Percentiles rank a stretch among this genome's conserved stretches.
phyloP scores from a whole-genome alignment of 2,113 vertebrate species.

The Laticauda laticaudata region DNA sequence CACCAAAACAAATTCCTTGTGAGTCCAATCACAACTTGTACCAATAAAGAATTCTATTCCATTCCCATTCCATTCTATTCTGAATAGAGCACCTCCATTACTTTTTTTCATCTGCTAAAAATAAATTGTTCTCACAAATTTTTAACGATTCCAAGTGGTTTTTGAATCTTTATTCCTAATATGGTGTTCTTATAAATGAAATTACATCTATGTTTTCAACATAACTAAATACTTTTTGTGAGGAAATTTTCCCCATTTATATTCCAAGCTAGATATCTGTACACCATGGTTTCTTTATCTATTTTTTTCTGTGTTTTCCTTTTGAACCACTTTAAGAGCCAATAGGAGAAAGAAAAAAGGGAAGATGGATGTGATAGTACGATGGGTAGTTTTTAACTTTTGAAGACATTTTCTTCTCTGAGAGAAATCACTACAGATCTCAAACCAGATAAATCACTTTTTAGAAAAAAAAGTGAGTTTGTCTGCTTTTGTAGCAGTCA shows the following conservation, averaged over 20 bases:
- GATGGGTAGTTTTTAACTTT: neutral
- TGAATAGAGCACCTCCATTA: neutral
- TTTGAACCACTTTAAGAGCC: neutral
- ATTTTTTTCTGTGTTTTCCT: neutral
- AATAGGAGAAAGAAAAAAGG: neutral
- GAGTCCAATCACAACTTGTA: no score
- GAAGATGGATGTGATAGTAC: neutral
- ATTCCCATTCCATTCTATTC: no score
- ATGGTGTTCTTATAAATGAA: neutral
- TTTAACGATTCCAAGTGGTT: neutral
- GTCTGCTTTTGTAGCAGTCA: slow-evolving; percentile 8
- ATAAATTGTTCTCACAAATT: neutral
- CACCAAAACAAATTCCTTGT: no score
- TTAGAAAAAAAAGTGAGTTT: neutral
- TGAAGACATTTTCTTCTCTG: neutral
- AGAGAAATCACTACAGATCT: neutral
- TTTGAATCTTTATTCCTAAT: neutral
- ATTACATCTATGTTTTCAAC: neutral
- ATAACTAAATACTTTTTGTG: neutral
- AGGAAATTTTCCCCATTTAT: neutral
- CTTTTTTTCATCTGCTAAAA: neutral
- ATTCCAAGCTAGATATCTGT: neutral
- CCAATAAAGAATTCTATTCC: no score
- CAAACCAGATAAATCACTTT: neutral
- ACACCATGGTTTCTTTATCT: neutral